Conservation (phyloP, 2,113 vertebrate species). For the Gobio gobio region DNA sequence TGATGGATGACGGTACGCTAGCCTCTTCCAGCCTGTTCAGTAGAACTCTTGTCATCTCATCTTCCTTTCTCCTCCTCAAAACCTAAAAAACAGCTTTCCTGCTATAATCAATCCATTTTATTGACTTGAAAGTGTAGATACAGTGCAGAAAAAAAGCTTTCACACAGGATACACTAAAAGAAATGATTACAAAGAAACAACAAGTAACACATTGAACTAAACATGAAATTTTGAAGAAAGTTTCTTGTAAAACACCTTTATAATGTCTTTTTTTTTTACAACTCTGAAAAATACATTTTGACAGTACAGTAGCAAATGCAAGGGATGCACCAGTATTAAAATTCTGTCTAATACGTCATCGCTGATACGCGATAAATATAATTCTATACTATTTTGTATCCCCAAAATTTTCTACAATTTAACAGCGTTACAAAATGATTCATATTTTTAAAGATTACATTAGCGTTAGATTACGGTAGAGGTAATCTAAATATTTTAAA, state of each 20-base stretch:
- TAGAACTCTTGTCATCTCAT: constrained; percentile 61
- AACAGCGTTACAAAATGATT: too few relatives aligned
- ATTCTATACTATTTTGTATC: background rate
- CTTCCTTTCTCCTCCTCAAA: constrained; percentile 60
- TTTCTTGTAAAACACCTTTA: background rate
- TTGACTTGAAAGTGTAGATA: background rate
- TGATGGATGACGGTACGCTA: constrained; percentile 53
- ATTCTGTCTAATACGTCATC: background rate
- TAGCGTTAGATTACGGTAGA: too few relatives aligned
- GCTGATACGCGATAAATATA: background rate
- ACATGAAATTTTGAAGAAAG: background rate
- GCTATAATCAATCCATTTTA: background rate
- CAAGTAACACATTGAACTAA: background rate
- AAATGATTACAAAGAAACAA: background rate
- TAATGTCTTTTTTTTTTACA: background rate
- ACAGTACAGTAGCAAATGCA: background rate
- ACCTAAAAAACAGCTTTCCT: constrained; percentile 26
- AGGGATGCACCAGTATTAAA: background rate
- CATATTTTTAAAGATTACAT: too few relatives aligned
- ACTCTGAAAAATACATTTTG: background rate
- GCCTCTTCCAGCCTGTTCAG: constrained; percentile 59
- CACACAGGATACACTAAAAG: background rate
- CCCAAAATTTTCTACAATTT: background rate
- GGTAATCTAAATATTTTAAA: too few relatives aligned
- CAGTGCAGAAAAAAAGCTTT: background rate